Evolutionary conservation across 1,140 invertebrate species (phyloP).

Genomic region (Batillaria attramentaria): DNA sequence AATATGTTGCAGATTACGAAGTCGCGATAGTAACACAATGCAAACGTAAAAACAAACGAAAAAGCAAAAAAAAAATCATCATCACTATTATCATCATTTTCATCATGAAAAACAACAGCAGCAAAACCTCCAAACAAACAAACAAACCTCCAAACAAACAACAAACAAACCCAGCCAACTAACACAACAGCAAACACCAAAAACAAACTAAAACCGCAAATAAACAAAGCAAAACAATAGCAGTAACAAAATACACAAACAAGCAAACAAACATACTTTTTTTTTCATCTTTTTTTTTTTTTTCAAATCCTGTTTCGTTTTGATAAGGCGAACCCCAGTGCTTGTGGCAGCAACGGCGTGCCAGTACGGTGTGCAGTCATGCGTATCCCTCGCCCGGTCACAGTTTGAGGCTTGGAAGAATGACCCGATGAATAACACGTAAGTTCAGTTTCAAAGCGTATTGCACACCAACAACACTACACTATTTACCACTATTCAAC

Average conservation of each 20-base stretch:
- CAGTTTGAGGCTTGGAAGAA: conserved; percentile 5
- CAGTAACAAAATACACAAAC: neutral
- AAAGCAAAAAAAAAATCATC: too few relatives aligned
- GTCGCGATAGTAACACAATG: too few relatives aligned
- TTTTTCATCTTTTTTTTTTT: neutral
- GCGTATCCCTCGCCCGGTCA: neutral
- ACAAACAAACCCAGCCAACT: neutral
- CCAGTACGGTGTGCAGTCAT: neutral
- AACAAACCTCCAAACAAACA: too few relatives aligned
- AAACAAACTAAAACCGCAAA: neutral
- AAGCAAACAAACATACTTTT: neutral
- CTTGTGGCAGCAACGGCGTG: conserved; percentile 15
- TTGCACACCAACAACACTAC: too few relatives aligned
- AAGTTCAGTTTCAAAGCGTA: too few relatives aligned
- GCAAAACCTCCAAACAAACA: too few relatives aligned
- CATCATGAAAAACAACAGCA: too few relatives aligned
- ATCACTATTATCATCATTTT: too few relatives aligned
- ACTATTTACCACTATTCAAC: too few relatives aligned
- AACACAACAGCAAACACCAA: neutral
- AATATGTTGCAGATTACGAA: neutral
- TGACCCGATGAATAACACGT: neutral
- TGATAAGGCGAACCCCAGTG: conserved; percentile 9
- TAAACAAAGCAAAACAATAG: neutral
- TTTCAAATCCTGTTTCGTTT: too few relatives aligned
- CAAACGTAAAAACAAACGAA: too few relatives aligned